Evolutionary conservation across 1,140 invertebrate genomes (phyloP).

Genomic region (Holcopasites calliopsidis): DNA sequence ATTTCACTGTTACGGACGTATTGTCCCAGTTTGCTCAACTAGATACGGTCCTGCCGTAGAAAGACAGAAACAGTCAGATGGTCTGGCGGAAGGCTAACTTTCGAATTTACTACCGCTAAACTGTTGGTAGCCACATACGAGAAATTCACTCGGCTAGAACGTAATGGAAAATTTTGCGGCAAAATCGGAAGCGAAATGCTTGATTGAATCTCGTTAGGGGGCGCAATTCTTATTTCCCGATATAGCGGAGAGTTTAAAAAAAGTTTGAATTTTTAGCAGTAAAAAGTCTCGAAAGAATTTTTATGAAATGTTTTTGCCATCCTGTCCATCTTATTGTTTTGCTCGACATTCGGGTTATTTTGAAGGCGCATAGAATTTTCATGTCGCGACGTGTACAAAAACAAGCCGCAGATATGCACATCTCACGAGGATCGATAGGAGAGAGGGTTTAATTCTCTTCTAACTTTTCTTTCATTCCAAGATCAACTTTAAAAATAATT

Average conservation of each 20-base stretch:
- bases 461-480: not conserved
- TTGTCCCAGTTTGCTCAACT: constrained; percentile 34
- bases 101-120: constrained; percentile 70
- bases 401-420: not conserved
- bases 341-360: constrained; percentile 2
- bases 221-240: not conserved
- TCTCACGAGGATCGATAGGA: not conserved
- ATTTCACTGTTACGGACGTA: constrained; percentile 14
- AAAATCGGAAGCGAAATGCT: constrained; percentile 46
- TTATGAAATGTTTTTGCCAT: no score
- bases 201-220: not conserved
- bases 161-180: constrained; percentile 67
- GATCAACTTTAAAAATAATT: constrained; percentile 7
- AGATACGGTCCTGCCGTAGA: constrained; percentile 63
- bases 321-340: not conserved
- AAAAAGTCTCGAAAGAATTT: no score
- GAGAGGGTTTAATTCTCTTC: constrained; percentile 22
- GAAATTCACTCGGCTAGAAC: constrained; percentile 70
- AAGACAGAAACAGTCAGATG: constrained; percentile 60
- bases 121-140: constrained; percentile 51
- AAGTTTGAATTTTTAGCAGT: no score
- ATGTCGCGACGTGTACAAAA: constrained; percentile 14
- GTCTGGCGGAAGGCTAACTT: constrained; percentile 69
- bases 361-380: not conserved
- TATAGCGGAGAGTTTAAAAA: no score